Evolutionary conservation across 2,888 invertebrate species (phyloP), one percentile per base, ranked within the genome.

Genomic region (Seira ritae): DNA sequence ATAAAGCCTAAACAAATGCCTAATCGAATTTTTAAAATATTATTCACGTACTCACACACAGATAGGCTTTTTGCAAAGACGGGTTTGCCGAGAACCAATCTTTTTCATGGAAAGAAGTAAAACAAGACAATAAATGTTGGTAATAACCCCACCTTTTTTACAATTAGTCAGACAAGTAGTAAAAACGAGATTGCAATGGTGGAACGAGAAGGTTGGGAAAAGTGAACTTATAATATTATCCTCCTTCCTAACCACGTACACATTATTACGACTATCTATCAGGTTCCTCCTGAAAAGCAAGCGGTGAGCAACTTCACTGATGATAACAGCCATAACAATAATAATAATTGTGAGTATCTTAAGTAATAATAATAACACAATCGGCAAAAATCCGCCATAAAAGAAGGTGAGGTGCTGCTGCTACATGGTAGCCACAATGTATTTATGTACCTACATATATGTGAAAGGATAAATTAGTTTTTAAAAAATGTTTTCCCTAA

Each of bases 101-200:
- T 50, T n/a, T 22, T 65, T 10, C 15, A 20, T 12, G 4, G 20
- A 67, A 67, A 67, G 67, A 67, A 23, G 67, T 22, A 22, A 65
- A 67, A 67, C 67, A 22, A 67, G 67, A 31, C 67, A 23, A 67
- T 67, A 67, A 67, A 67, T 67, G 23, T 50, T 8, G 15, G 20
- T 65, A 65, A 22, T 65, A 19, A 19, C 23, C 65, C 65, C 65
- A 65, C 67, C 24, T 67, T 67, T 24, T 67, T 67, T 67, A 67
- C 67, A 67, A 67, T 67, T 67, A 67, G 67, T 67, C 24, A 67
- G 67, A 67, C 67, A 67, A 67, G 67, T 67, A 67, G 23, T 67
- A 67, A 67, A 67, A 67, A 67, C 3, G 31, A 24, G 67, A 67
- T 67, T 67, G 67, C 67, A 67, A 67, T 60, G 60, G 60, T 60